Evolutionary conservation across 2,113 vertebrate species (phyloP).

Genomic region (Anguilla rostrata): DNA sequence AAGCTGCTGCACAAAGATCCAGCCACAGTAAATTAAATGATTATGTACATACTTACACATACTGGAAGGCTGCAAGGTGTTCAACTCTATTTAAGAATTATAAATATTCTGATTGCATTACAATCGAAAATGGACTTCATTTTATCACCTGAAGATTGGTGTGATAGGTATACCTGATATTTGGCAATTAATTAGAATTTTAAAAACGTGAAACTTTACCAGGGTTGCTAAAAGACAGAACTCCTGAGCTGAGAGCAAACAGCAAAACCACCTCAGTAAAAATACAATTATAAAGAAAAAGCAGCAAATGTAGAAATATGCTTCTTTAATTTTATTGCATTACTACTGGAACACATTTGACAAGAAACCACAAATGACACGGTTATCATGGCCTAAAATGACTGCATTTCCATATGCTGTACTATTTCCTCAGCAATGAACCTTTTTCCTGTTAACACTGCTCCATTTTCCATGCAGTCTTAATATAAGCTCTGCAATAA

Average conservation of each 20-base stretch:
- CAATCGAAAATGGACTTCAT: not conserved
- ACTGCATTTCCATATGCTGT: not conserved
- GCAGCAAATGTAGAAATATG: not conserved
- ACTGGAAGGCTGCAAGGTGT: too few species aligned
- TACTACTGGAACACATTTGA: not conserved
- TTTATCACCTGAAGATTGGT: not conserved
- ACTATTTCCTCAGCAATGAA: not conserved
- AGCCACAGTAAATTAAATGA: too few species aligned
- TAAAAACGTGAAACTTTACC: not conserved
- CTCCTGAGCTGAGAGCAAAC: not conserved
- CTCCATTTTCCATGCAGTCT: not conserved
- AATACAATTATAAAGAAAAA: not conserved
- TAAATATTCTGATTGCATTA: not conserved
- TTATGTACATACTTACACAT: too few species aligned
- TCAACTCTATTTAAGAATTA: too few species aligned
- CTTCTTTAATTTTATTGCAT: not conserved
- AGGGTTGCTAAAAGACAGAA: not conserved
- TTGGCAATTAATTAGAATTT: not conserved
- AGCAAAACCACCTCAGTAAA: not conserved
- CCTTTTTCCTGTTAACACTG: not conserved
- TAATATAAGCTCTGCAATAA: not conserved
- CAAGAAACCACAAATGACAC: not conserved
- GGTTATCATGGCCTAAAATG: not conserved
- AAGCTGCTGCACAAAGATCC: too few species aligned
- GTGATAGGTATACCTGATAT: not conserved